Conservation (phyloP, 30 jellyfish, hydroid and myxozoan species). For the Aurelia sp. region DNA sequence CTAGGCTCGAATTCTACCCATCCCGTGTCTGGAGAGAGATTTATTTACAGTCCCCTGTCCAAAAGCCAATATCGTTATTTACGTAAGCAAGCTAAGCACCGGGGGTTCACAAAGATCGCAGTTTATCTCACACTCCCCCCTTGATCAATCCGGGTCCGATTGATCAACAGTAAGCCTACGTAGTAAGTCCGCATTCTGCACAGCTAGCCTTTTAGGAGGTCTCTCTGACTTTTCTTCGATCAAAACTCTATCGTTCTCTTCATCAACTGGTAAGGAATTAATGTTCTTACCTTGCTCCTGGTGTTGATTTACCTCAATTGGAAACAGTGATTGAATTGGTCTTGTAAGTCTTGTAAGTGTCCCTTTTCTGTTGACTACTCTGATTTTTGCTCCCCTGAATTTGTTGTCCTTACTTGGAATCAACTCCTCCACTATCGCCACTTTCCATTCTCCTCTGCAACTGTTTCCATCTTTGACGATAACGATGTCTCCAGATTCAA, state of each 20-base stretch:
- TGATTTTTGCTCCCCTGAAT: constrained; percentile 15
- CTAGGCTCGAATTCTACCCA: too few relatives aligned
- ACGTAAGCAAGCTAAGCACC: too few relatives aligned
- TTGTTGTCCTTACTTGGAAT: constrained; percentile 10
- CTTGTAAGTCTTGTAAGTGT: constrained; percentile 11
- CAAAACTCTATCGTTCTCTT: background rate
- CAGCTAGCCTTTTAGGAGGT: constrained; percentile 37
- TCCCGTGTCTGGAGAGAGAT: too few relatives aligned
- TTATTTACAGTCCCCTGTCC: too few relatives aligned
- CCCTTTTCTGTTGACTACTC: constrained; percentile 31
- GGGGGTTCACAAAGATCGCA: too few relatives aligned
- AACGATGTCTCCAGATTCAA: constrained; percentile 21
- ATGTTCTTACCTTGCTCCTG: constrained; percentile 1
- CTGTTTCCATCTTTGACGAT: constrained; percentile 17
- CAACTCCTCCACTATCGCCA: constrained; percentile 27
- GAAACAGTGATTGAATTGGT: constrained; percentile 22
- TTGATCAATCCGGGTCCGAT: background rate
- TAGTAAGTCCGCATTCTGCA: constrained; percentile 31
- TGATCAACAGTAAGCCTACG: constrained; percentile 43
- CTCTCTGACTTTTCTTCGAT: constrained; percentile 1
- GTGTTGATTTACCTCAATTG: constrained; percentile 29
- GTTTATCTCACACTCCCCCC: too few relatives aligned
- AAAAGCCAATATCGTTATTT: too few relatives aligned
- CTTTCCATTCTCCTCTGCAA: constrained; percentile 32
- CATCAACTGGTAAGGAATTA: constrained; percentile 9